Evolutionary conservation across 2,888 invertebrate genomes (phyloP).

Genomic region (Celastrina argiolus): DNA sequence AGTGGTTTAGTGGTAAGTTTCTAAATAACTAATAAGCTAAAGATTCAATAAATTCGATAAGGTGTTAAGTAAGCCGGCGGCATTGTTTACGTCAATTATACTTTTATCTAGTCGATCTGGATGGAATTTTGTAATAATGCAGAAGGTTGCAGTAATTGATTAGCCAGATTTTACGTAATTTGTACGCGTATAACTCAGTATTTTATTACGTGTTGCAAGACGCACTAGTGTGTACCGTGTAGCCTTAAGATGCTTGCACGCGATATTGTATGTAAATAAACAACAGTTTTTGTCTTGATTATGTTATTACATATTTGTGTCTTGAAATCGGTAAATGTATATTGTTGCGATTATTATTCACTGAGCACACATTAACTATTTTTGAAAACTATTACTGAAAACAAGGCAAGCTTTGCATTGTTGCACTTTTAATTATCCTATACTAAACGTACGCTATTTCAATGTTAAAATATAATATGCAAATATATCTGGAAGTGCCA

Average conservation of each 20-base stretch:
- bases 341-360: too few relatives aligned
- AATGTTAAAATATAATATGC: background rate
- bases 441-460: background rate
- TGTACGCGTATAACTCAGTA: constrained; percentile 30
- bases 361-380: background rate
- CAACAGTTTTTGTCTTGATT: constrained; percentile 27
- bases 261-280: constrained; percentile 33
- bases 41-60: constrained; percentile 1
- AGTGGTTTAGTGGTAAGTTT: too few relatives aligned
- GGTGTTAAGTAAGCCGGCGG: constrained; percentile 6
- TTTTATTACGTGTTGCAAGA: constrained; percentile 31
- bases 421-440: background rate
- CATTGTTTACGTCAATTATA: constrained; percentile 19
- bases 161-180: constrained; percentile 27
- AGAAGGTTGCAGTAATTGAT: constrained; percentile 25
- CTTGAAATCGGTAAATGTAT: background rate
- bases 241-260: constrained; percentile 31
- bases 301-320: constrained; percentile 14
- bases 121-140: constrained; percentile 24
- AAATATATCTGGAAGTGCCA: constrained; percentile 2
- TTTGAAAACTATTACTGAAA: background rate
- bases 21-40: background rate
- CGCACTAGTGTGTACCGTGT: constrained; percentile 27
- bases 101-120: constrained; percentile 16
- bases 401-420: background rate